These are phyloP conservation scores for Tenthredo notha DNA, from an alignment of 2,888 invertebrate species.

Conservation along the genomic window DNA sequence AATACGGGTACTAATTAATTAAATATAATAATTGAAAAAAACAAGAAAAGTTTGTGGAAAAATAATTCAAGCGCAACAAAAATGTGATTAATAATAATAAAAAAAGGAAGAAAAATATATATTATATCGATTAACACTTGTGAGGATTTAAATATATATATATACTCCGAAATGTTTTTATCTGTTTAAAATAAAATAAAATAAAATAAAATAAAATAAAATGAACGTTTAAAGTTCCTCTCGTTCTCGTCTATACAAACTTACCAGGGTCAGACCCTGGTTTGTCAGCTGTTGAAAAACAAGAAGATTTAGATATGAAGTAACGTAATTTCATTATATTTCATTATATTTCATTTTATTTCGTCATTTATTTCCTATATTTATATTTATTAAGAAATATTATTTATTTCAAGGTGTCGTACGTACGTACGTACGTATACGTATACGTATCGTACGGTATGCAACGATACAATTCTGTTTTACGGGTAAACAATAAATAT, in stretches of 20 bases:
- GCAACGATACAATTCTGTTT: background rate
- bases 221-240: background rate
- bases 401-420: background rate
- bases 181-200: background rate
- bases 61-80: background rate
- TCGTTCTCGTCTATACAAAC: background rate
- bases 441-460: background rate
- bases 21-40: background rate
- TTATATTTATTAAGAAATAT: background rate
- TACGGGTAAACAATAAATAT: background rate
- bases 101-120: background rate
- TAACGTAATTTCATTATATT: constrained; percentile 30
- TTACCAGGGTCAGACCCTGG: background rate
- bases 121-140: background rate
- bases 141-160: background rate
- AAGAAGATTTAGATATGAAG: constrained; percentile 32
- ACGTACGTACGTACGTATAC: too few species aligned
- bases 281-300: constrained; percentile 24
- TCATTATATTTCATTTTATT: constrained; percentile 19
- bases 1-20: background rate
- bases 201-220: background rate
- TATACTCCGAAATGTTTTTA: background rate
- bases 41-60: background rate
- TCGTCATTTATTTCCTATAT: background rate
- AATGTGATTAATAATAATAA: background rate